Conservation (phyloP, 1,140 invertebrate species). For the Coboldia fuscipes region DNA sequence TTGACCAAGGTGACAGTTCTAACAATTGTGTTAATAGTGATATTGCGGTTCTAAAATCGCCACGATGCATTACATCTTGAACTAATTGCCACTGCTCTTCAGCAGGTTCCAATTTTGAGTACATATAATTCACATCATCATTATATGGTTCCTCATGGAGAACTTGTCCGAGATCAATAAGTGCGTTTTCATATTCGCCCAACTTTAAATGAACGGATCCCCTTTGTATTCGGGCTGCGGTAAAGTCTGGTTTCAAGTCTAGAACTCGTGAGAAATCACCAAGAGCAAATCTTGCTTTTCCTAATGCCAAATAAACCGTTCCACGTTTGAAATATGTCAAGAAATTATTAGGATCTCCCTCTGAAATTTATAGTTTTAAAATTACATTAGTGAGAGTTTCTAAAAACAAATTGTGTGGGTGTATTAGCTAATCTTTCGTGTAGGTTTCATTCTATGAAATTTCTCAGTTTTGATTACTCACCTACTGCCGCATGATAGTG, state of each 20-base stretch:
- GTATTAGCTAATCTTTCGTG: too few relatives aligned
- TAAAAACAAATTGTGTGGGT: too few relatives aligned
- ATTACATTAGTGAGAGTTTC: constrained; percentile 1
- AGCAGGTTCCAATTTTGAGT: constrained; percentile 38
- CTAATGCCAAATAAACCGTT: constrained; percentile 89
- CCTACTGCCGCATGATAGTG: constrained; percentile 97
- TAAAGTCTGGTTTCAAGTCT: constrained; percentile 87
- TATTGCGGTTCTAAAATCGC: constrained; percentile 48
- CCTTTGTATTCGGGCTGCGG: constrained; percentile 66
- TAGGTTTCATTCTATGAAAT: constrained; percentile 2
- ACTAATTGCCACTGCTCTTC: constrained; percentile 42
- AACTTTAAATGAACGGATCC: constrained; percentile 77
- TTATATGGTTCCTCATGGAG: constrained; percentile 57
- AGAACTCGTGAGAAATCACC: constrained; percentile 83
- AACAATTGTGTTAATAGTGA: constrained; percentile 48
- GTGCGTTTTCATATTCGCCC: constrained; percentile 61
- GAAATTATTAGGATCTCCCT: constrained; percentile 90
- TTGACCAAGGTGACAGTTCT: constrained; percentile 80
- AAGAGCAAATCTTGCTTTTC: constrained; percentile 87
- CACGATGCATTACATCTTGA: constrained; percentile 37
- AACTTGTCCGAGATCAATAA: constrained; percentile 62
- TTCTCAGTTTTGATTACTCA: constrained; percentile 25
- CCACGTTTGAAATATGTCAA: constrained; percentile 87
- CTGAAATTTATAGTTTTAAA: constrained; percentile 29
- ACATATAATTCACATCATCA: constrained; percentile 43